These are phyloP conservation scores for Candidula unifasciata DNA, from an alignment of 2,888 invertebrate species.

Conservation along the genomic window DNA sequence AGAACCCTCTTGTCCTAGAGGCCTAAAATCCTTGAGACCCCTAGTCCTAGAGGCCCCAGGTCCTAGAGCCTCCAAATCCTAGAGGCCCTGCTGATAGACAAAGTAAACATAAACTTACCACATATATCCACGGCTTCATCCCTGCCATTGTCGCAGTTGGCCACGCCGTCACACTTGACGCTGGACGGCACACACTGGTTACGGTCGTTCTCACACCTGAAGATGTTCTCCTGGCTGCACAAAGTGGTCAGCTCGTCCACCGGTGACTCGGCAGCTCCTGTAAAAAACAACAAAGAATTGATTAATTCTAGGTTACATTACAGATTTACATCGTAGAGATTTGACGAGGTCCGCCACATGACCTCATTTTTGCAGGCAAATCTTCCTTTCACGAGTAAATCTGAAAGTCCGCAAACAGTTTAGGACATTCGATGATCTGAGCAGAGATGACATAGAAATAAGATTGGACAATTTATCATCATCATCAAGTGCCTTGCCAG, in stretches of 20 bases:
- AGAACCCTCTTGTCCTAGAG: too few species aligned
- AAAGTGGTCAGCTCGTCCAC: neutral
- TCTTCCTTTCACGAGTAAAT: too few species aligned
- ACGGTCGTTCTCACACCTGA: constrained; percentile 60
- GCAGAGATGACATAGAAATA: too few species aligned
- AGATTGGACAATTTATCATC: too few species aligned
- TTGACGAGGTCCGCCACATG: too few species aligned
- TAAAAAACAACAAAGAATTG: neutral
- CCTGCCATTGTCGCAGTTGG: constrained; percentile 67
- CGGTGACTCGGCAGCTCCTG: neutral
- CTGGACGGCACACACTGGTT: constrained; percentile 60
- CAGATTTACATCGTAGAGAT: neutral
- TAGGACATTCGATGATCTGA: neutral
- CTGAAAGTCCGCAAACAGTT: neutral
- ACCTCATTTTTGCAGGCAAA: too few species aligned
- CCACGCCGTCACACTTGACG: constrained; percentile 67
- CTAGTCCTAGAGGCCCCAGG: too few species aligned
- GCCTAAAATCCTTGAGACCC: too few species aligned
- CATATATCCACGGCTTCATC: constrained; percentile 72
- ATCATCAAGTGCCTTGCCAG: too few species aligned
- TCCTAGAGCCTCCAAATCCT: too few species aligned
- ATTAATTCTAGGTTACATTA: neutral
- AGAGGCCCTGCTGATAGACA: too few species aligned
- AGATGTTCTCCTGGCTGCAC: constrained; percentile 51
- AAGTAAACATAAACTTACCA: constrained; percentile 59